phyloP scores from a whole-genome alignment of 2,113 vertebrate genomes.

The Serilophus lunatus region DNA sequence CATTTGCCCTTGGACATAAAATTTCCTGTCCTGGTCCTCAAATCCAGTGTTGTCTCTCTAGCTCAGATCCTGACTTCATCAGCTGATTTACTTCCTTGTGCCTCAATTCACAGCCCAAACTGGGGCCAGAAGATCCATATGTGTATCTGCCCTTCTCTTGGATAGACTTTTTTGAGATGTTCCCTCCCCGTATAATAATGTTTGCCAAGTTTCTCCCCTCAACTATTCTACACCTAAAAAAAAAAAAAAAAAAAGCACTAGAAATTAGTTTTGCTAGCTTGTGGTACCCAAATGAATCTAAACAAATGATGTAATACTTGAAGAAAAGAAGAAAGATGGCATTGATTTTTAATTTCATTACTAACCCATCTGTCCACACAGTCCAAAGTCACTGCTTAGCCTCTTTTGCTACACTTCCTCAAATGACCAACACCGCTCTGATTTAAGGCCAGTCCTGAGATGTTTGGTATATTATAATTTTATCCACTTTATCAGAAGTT shows the following conservation, averaged over 20 bases:
- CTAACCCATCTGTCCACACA: neutral
- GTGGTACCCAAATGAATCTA: neutral
- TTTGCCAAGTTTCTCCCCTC: neutral
- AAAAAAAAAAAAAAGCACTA: neutral
- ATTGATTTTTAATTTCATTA: neutral
- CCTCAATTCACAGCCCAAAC: neutral
- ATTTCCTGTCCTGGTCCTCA: neutral
- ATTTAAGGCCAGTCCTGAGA: neutral
- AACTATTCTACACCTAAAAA: neutral
- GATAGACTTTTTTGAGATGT: neutral
- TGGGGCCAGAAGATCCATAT: neutral
- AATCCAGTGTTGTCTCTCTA: neutral
- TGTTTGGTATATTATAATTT: neutral
- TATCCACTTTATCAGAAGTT: neutral
- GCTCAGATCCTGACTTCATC: neutral
- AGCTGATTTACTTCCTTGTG: neutral
- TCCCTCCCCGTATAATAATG: neutral
- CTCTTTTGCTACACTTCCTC: neutral
- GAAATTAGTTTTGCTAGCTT: neutral
- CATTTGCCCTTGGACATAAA: neutral
- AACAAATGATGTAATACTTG: fast-evolving
- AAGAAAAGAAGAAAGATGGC: neutral
- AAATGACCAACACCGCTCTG: neutral
- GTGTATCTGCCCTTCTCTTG: neutral
- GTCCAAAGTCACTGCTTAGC: neutral